Evolutionary conservation across 2,113 vertebrate species (phyloP).

Genomic region (Lipophrys pholis): DNA sequence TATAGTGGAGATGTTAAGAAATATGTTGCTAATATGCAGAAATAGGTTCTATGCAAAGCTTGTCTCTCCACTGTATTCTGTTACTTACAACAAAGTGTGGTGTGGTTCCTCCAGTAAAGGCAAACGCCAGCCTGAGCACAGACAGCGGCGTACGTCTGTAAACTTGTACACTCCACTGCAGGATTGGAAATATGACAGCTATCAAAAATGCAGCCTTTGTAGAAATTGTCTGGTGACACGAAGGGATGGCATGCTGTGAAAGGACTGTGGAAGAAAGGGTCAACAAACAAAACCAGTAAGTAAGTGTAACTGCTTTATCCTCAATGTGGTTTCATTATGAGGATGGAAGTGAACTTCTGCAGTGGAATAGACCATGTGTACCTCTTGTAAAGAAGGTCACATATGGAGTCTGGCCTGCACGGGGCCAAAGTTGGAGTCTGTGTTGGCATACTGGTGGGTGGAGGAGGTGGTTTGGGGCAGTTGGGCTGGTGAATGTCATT

Average conservation of each 20-base stretch:
- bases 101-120: conserved; percentile 89
- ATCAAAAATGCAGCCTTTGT: conserved; percentile 89
- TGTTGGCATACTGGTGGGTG: conserved; percentile 47
- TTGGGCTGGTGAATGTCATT: conserved; percentile 82
- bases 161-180: conserved; percentile 88
- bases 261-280: conserved; percentile 67
- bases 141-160: conserved; percentile 88
- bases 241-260: conserved; percentile 79
- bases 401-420: conserved; percentile 84
- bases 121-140: conserved; percentile 88
- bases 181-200: conserved; percentile 83
- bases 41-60: too few species aligned
- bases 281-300: background rate
- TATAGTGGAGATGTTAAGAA: too few species aligned
- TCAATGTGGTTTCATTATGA: background rate
- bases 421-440: conserved; percentile 46
- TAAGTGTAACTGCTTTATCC: background rate
- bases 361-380: conserved; percentile 54
- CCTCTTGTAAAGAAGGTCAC: conserved; percentile 87
- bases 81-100: conserved; percentile 86
- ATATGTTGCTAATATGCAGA: too few species aligned
- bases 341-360: background rate
- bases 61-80: too few species aligned
- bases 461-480: conserved; percentile 77
- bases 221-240: conserved; percentile 82